Evolutionary conservation across 2,797 vertebrate species (phyloP).

Genomic region (Lepilemur ruficaudatus): DNA sequence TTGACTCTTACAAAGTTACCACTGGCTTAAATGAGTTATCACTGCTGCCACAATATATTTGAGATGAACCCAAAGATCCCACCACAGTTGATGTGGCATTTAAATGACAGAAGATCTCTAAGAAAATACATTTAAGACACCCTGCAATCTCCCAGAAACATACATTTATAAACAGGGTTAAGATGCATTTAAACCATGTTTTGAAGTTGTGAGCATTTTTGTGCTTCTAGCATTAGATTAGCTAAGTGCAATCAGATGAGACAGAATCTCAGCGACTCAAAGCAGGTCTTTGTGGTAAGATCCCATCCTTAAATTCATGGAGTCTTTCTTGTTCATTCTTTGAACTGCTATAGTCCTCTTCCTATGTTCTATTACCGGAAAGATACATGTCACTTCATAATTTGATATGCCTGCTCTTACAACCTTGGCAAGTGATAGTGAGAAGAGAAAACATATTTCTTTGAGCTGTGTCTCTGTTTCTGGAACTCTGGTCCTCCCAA

Average conservation of each 20-base stretch:
- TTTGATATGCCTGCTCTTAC: not conserved
- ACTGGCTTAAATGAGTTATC: not conserved
- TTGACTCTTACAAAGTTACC: not conserved
- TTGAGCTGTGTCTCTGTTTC: not conserved
- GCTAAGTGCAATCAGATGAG: not conserved
- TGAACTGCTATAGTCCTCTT: not conserved
- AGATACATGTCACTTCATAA: not conserved
- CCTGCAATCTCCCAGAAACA: not conserved
- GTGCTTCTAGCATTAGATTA: not conserved
- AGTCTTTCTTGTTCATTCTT: not conserved
- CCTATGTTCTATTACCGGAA: not conserved
- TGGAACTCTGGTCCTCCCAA: not conserved
- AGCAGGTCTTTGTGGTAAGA: not conserved
- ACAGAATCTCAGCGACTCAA: not conserved
- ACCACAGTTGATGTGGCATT: not conserved
- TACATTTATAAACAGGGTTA: not conserved
- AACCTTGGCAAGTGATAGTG: not conserved
- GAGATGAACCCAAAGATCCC: not conserved
- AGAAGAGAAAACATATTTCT: not conserved
- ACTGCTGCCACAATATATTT: not conserved
- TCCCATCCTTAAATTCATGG: not conserved
- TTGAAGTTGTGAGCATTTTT: conserved; percentile 16
- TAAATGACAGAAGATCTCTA: not conserved
- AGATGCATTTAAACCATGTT: not conserved
- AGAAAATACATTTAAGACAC: conserved; percentile 1